These are phyloP conservation scores for Lagopus leucura DNA, from an alignment of 2,113 vertebrate species.

Conservation along the genomic window DNA sequence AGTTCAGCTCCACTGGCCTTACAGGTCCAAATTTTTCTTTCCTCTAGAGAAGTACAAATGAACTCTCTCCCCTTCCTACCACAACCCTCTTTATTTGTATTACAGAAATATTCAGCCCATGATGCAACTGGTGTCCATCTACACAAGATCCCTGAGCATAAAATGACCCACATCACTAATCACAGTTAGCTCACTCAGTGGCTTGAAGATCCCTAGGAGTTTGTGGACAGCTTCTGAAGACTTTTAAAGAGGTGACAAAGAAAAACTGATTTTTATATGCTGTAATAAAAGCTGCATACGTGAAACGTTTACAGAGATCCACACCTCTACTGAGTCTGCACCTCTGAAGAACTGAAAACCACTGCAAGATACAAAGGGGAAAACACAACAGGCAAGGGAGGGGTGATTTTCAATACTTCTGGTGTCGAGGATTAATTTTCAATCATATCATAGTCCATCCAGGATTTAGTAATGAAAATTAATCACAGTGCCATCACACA, in stretches of 20 bases:
- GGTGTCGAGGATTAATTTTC: not conserved
- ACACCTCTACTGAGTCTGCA: not conserved
- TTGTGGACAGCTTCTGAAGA: not conserved
- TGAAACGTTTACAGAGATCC: not conserved
- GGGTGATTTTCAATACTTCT: not conserved
- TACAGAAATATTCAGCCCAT: not conserved
- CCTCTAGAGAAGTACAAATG: not conserved
- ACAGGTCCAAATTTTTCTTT: not conserved
- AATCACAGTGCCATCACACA: not conserved
- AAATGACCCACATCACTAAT: not conserved
- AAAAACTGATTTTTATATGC: not conserved
- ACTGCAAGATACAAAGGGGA: not conserved
- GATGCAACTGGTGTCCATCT: not conserved
- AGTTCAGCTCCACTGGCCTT: not conserved
- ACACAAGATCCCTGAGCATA: not conserved
- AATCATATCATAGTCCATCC: not conserved
- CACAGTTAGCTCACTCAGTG: not conserved
- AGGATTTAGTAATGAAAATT: conserved; percentile 7
- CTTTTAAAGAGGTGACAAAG: not conserved
- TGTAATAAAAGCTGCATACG: not conserved
- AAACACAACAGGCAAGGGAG: not conserved
- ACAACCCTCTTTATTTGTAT: not conserved
- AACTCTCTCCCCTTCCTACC: not conserved
- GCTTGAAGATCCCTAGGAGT: not conserved
- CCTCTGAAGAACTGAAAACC: not conserved